Conservation (phyloP, 2,888 invertebrate genomes). For the Tubulanus polymorphus region DNA sequence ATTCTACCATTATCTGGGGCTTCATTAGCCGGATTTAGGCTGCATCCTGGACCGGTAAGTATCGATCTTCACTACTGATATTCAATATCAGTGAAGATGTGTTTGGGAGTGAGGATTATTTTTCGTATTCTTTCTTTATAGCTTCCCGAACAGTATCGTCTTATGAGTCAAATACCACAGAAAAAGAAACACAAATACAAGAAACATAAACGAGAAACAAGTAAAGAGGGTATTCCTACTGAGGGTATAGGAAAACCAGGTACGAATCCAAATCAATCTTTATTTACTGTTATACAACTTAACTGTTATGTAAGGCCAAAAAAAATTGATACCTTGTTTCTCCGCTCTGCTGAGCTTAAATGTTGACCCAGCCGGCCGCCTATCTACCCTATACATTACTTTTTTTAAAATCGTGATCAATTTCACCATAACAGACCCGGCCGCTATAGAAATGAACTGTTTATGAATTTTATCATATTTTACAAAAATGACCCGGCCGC, state of each 20-base stretch:
- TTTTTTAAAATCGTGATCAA: no score
- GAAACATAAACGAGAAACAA: slow-evolving; percentile 65
- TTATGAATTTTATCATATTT: no score
- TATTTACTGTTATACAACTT: neutral
- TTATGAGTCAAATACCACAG: slow-evolving; percentile 84
- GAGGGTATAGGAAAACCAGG: no score
- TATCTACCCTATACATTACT: no score
- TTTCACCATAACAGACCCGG: no score
- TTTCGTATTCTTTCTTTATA: slow-evolving; percentile 49
- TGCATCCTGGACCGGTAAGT: slow-evolving; percentile 86
- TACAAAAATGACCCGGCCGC: no score
- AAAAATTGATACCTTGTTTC: no score
- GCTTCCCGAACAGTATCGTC: slow-evolving; percentile 91
- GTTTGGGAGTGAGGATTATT: neutral
- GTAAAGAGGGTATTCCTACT: slow-evolving; percentile 36
- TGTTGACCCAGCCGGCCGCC: no score
- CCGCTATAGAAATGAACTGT: no score
- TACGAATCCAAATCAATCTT: slow-evolving; percentile 14
- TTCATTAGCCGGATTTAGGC: slow-evolving; percentile 85
- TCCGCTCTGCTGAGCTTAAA: no score
- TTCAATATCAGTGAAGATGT: neutral
- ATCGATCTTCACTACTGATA: neutral
- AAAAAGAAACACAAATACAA: slow-evolving; percentile 94
- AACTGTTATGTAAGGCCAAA: no score
- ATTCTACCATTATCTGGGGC: slow-evolving; percentile 78